Evolutionary conservation across 37 sponge, comb jelly and placozoan genomes (phyloP).

Genomic region (Cliona cf. orientalis): DNA sequence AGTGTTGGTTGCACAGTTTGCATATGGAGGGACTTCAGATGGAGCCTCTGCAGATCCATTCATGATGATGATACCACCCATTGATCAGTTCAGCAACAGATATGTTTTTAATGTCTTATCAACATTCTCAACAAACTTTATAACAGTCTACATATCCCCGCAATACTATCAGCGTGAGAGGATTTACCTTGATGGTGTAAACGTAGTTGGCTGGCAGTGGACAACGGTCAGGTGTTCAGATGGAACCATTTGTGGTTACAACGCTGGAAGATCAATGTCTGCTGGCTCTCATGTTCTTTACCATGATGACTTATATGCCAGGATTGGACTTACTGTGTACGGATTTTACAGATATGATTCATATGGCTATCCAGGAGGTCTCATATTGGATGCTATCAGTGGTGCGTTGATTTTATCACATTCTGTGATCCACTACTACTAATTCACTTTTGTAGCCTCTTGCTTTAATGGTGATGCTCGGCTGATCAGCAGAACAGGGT

Average conservation of each 20-base stretch:
- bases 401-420: no score
- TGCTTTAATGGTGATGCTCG: no score
- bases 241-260: slow-evolving; percentile 39
- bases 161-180: slow-evolving; percentile 20
- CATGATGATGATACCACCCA: slow-evolving; percentile 65
- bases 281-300: slow-evolving; percentile 31
- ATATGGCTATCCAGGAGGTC: slow-evolving; percentile 71
- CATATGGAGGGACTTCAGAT: slow-evolving; percentile 5
- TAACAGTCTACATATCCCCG: slow-evolving; percentile 35
- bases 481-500: no score
- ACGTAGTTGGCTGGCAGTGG: not conserved
- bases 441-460: no score
- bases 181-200: slow-evolving; percentile 24
- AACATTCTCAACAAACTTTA: slow-evolving; percentile 29
- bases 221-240: slow-evolving; percentile 13
- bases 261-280: not conserved
- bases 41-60: slow-evolving; percentile 54
- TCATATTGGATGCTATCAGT: no score
- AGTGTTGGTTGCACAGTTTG: slow-evolving; percentile 40
- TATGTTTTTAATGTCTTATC: slow-evolving; percentile 38
- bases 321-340: slow-evolving; percentile 54
- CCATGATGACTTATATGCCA: slow-evolving; percentile 34
- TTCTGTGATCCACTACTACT: no score
- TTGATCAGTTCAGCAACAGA: slow-evolving; percentile 70
- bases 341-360: slow-evolving; percentile 44